phyloP scores from a whole-genome alignment of 2,888 invertebrate species.

The Ditula angustiorana region DNA sequence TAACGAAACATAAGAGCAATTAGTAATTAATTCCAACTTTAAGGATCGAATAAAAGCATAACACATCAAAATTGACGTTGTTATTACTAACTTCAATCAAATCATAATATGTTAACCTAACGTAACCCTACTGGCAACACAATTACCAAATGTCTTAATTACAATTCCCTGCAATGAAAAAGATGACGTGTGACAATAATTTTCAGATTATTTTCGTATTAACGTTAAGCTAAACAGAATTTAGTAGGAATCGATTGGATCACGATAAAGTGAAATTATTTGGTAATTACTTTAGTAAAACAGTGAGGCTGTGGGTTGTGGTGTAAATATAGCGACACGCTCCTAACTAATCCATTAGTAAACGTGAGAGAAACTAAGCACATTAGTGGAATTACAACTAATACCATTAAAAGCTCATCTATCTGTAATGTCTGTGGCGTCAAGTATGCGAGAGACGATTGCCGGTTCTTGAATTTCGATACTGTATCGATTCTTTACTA shows the following conservation, averaged over 20 bases:
- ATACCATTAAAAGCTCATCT: constrained; percentile 39
- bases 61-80: constrained; percentile 12
- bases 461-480: background rate
- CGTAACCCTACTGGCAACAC: background rate
- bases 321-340: constrained; percentile 27
- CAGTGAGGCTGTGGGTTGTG: constrained; percentile 6
- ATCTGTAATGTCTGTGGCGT: constrained; percentile 30
- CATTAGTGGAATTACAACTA: constrained; percentile 41
- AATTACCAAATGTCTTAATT: background rate
- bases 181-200: background rate
- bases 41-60: constrained; percentile 16
- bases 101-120: background rate
- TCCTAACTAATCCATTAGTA: constrained; percentile 37
- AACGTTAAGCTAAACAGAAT: background rate
- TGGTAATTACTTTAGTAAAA: constrained; percentile 12
- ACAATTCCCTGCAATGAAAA: background rate
- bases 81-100: constrained; percentile 29
- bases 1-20: constrained; percentile 5
- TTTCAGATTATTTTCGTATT: background rate
- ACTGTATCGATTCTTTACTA: background rate
- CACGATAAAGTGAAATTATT: constrained; percentile 23
- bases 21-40: background rate
- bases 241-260: constrained; percentile 2
- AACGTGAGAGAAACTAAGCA: constrained; percentile 34
- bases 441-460: constrained; percentile 1